Percentiles rank a stretch among this genome's conserved stretches.
These are phyloP conservation scores for Aviceda subcristata DNA, from an alignment of 2,113 vertebrate genomes.

Conservation along the genomic window DNA sequence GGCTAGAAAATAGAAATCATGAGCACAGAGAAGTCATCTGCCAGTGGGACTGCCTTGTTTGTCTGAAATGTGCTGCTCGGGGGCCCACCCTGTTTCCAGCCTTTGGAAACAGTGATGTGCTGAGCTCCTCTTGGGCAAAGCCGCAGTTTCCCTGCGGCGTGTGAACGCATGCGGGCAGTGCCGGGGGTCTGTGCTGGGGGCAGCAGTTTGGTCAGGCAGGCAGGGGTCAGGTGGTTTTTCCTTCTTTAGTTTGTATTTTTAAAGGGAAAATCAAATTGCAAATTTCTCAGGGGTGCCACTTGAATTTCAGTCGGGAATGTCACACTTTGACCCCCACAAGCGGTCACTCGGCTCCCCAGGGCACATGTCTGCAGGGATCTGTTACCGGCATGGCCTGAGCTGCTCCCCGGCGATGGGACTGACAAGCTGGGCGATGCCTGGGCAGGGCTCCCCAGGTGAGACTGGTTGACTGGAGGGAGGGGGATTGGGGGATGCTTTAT, in stretches of 20 bases:
- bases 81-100: background rate
- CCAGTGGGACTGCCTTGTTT: background rate
- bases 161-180: accelerated
- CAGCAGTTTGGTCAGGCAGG: too few relatives aligned
- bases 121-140: accelerated
- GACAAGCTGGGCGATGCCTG: background rate
- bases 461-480: too few relatives aligned
- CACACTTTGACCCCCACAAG: accelerated
- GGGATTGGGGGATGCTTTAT: background rate
- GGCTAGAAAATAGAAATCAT: accelerated
- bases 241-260: background rate
- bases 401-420: background rate
- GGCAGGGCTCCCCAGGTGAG: background rate
- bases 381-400: background rate
- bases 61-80: accelerated
- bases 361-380: accelerated
- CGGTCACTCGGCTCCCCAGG: background rate
- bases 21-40: background rate
- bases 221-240: background rate
- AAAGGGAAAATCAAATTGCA: background rate
- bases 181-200: background rate
- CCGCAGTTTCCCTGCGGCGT: accelerated
- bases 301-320: background rate
- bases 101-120: accelerated
- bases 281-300: background rate